These are phyloP conservation scores for Sinocyclocheilus anshuiensis DNA, from an alignment of 2,113 vertebrate species.

Conservation along the genomic window DNA sequence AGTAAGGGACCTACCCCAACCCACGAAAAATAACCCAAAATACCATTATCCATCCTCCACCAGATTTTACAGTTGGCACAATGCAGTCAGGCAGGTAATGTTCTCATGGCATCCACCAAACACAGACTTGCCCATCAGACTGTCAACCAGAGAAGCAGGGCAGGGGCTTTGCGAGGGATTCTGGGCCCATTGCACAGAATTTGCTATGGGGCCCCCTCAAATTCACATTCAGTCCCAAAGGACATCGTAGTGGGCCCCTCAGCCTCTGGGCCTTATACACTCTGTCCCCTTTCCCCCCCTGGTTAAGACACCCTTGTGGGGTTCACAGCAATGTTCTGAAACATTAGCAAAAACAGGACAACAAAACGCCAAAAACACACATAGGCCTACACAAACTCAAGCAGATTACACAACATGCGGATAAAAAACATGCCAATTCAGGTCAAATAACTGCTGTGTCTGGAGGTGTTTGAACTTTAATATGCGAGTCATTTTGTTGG, in stretches of 20 bases:
- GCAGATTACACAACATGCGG: neutral
- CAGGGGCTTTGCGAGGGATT: too few species aligned
- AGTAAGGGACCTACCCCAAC: neutral
- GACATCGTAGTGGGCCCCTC: too few species aligned
- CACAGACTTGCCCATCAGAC: too few species aligned
- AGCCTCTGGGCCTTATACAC: too few species aligned
- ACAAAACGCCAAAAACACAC: neutral
- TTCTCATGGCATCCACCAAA: neutral
- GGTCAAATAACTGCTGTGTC: neutral
- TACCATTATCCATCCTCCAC: neutral
- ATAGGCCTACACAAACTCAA: neutral
- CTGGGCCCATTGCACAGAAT: too few species aligned
- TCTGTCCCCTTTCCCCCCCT: too few species aligned
- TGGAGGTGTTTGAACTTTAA: neutral
- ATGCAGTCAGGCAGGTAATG: neutral
- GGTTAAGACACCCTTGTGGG: too few species aligned
- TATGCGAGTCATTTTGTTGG: neutral
- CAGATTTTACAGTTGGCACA: neutral
- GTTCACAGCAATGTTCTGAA: neutral
- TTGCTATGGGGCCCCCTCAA: too few species aligned
- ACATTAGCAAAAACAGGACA: neutral
- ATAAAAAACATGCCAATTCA: neutral
- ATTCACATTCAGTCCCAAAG: too few species aligned
- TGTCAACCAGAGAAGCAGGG: too few species aligned
- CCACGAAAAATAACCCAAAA: too few species aligned